Conservation (phyloP, 2,888 invertebrate genomes). For the Aromia moschata region DNA sequence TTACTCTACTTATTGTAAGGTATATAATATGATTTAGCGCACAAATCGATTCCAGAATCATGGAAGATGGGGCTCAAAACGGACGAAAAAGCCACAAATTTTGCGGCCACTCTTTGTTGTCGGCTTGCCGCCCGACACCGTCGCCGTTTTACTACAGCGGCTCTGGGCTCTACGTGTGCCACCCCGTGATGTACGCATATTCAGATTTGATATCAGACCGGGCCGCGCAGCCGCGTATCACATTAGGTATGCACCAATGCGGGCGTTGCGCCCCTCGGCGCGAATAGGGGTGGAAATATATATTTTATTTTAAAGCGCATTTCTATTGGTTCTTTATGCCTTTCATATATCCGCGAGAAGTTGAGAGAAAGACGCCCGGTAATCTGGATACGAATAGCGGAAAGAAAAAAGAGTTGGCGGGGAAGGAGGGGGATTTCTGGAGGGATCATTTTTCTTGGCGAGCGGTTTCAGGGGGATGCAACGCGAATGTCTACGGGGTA, state of each 20-base stretch:
- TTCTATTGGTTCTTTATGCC: slow-evolving; percentile 57
- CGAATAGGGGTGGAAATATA: slow-evolving; percentile 53
- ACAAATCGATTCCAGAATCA: too few relatives aligned
- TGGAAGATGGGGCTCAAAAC: too few relatives aligned
- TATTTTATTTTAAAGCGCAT: slow-evolving; percentile 62
- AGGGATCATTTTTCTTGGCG: slow-evolving; percentile 25
- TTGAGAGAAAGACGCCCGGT: slow-evolving; percentile 25
- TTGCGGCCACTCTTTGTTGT: too few relatives aligned
- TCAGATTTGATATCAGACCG: slow-evolving; percentile 57
- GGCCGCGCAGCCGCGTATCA: slow-evolving; percentile 58
- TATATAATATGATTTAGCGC: too few relatives aligned
- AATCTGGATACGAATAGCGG: slow-evolving; percentile 7
- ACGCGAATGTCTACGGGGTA: too few relatives aligned
- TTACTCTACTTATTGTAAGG: too few relatives aligned
- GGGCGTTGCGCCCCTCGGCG: slow-evolving; percentile 51
- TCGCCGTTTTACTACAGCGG: slow-evolving; percentile 16
- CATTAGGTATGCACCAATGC: slow-evolving; percentile 66
- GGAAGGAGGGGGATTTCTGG: slow-evolving; percentile 12
- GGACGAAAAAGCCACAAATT: too few relatives aligned
- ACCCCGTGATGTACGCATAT: slow-evolving; percentile 53
- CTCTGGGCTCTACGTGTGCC: too few relatives aligned
- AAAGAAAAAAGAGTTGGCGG: neutral
- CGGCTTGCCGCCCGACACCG: slow-evolving; percentile 16
- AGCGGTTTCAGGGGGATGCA: too few relatives aligned
- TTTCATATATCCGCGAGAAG: slow-evolving; percentile 41